These are phyloP conservation scores for Microctenopoma lineatum DNA, from an alignment of 2,797 vertebrate species.

Conservation along the genomic window DNA sequence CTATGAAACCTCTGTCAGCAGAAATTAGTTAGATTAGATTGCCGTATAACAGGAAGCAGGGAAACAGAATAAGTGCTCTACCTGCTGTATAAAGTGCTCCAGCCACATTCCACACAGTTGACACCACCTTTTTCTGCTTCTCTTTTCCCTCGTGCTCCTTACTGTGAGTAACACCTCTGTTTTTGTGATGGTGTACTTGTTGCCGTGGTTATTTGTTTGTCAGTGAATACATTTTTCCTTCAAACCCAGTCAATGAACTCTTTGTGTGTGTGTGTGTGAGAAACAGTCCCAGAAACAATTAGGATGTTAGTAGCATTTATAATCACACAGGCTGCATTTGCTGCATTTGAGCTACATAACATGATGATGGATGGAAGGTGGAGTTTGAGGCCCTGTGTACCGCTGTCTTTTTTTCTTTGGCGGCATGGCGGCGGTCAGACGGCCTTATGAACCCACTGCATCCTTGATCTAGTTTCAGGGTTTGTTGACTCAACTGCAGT, in stretches of 20 bases:
- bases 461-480: conserved; percentile 42
- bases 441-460: conserved; percentile 24
- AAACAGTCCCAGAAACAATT: conserved; percentile 30
- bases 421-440: conserved; percentile 15
- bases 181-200: conserved; percentile 2
- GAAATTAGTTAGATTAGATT: too few species aligned
- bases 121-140: background rate
- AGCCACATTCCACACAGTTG: background rate
- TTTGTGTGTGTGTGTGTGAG: conserved; percentile 34
- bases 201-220: conserved; percentile 14
- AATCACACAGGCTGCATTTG: conserved; percentile 16
- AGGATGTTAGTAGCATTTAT: conserved; percentile 19
- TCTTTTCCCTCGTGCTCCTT: background rate
- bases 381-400: background rate
- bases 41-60: too few species aligned
- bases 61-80: background rate
- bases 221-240: conserved; percentile 6
- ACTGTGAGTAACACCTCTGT: background rate
- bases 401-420: conserved; percentile 3
- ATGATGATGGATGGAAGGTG: conserved; percentile 25
- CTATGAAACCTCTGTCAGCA: too few species aligned
- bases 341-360: conserved; percentile 38
- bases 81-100: background rate
- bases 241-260: conserved; percentile 28
- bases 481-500: conserved; percentile 41